These are phyloP conservation scores for Fragum fragum DNA, from an alignment of 2,888 invertebrate species.

Conservation along the genomic window DNA sequence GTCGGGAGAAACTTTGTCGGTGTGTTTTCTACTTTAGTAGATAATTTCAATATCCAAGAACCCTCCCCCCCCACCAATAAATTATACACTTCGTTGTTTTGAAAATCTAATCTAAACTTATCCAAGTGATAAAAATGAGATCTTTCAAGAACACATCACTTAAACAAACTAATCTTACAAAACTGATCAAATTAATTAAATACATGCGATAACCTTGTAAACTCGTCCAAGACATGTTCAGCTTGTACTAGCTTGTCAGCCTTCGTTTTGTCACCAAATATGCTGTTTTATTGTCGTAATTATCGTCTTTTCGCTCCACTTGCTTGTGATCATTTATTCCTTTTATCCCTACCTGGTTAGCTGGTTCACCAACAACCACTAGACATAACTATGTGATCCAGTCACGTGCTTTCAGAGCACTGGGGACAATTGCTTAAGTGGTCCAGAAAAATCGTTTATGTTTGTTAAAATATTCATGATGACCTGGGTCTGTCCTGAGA, in stretches of 20 bases:
- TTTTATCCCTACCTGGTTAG: neutral
- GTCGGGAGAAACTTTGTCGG: too few species aligned
- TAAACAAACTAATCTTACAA: neutral
- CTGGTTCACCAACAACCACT: neutral
- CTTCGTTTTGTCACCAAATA: constrained; percentile 12
- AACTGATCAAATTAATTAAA: neutral
- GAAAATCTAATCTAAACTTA: neutral
- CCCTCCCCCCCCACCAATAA: too few species aligned
- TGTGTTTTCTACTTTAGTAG: too few species aligned
- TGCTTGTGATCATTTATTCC: constrained; percentile 17
- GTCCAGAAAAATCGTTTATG: constrained; percentile 8
- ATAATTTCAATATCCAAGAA: too few species aligned
- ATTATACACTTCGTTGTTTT: too few species aligned
- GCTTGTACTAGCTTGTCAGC: neutral
- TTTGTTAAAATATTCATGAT: constrained; percentile 28
- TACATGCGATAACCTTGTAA: neutral
- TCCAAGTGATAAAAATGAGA: neutral
- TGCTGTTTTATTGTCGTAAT: constrained; percentile 12
- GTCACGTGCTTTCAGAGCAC: constrained; percentile 9
- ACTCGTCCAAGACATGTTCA: neutral
- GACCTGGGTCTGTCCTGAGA: neutral
- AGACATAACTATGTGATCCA: constrained; percentile 12
- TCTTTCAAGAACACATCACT: neutral
- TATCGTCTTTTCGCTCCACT: neutral
- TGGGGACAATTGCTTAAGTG: constrained; percentile 9